Evolutionary conservation across 2,888 invertebrate genomes (phyloP), one percentile per base, ranked within the genome.

Genomic region (Leptarthrus brevirostris): DNA sequence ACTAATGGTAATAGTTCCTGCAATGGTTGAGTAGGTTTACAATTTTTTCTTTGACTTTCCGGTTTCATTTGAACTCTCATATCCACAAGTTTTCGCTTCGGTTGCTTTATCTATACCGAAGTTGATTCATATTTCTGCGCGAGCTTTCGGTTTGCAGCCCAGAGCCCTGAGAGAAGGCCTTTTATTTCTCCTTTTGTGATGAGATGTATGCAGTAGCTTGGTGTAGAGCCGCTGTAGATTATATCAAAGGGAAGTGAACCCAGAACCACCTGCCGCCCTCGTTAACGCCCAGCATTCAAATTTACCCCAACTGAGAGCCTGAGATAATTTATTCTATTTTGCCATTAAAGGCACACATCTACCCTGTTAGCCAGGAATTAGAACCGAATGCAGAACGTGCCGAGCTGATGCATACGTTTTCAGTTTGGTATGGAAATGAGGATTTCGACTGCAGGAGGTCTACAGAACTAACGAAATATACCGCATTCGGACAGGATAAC

Each of bases 361-460:
- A 20, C 36, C 18, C 61, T 30, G 40, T 40, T 40, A 61, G 61
- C 10, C 36, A 61, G 61, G 61, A 61, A 61, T 61, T 61, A 61
- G 61, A 61, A 61, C 36, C 22, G 61, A 36, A 61, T 61, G 36
- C 36, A 40, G 36, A 20, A 20, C 22, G 34, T 36, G 30, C 36
- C 18, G 61, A 40, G 36, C 36, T 61, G 61, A 61, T 40, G 34
- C 61, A 61, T 61, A 40, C 34, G 61, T 61, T 61, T 61, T 40
- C 61, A 61, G 61, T 40, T 61, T 61, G 40, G 40, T 61, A 61
- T 61, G 61, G 61, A 61, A 61, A 61, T 61, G 61, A 61, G 61
- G n/a, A n/a, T 18, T 44, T 5, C 4, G 3, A n/a, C 16, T 44
- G 44, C 12, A 44, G 44, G 44, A 12, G 44, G 30, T 8, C 30